Evolutionary conservation across 1,140 invertebrate species (phyloP).

Genomic region (Heliconius eleuchia): DNA sequence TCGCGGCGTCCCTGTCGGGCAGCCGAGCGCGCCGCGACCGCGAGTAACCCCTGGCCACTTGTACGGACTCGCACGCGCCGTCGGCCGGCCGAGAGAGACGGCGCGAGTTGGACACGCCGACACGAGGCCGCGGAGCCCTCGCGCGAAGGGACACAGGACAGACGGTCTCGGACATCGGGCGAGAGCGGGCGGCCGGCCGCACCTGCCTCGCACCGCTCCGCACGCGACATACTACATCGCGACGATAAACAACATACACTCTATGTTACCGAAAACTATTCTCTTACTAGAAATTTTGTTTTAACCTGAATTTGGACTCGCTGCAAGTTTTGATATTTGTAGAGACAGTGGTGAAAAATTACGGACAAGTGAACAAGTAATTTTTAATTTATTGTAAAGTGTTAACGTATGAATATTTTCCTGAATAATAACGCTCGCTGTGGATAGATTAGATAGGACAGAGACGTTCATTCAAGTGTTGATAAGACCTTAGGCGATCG

Average conservation of each 20-base stretch:
- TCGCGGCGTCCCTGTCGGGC: slow-evolving; percentile 58
- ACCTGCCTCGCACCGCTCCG: slow-evolving; percentile 70
- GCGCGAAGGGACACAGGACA: slow-evolving; percentile 80
- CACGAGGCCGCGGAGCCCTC: slow-evolving; percentile 75
- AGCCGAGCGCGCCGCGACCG: slow-evolving; percentile 73
- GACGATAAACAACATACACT: slow-evolving; percentile 68
- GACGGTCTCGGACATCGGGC: slow-evolving; percentile 81
- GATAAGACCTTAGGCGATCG: slow-evolving; percentile 66
- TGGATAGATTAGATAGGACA: slow-evolving; percentile 69
- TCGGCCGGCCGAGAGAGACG: slow-evolving; percentile 75
- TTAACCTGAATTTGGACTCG: slow-evolving; percentile 29
- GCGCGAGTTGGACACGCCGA: slow-evolving; percentile 58
- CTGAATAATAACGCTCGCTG: slow-evolving; percentile 61
- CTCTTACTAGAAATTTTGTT: slow-evolving; percentile 29
- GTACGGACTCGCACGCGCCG: slow-evolving; percentile 76
- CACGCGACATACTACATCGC: slow-evolving; percentile 69
- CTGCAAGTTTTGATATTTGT: slow-evolving; percentile 18
- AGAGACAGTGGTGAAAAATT: slow-evolving; percentile 39
- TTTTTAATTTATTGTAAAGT: slow-evolving; percentile 52
- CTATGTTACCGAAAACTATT: slow-evolving; percentile 38
- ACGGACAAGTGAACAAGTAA: slow-evolving; percentile 56
- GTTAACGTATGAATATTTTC: slow-evolving; percentile 54
- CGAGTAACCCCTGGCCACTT: slow-evolving; percentile 79
- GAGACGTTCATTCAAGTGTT: slow-evolving; percentile 69
- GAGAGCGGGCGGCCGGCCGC: slow-evolving; percentile 78